Evolutionary conservation across 2,888 invertebrate genomes (phyloP).

Genomic region (Microctonus brassicae): DNA sequence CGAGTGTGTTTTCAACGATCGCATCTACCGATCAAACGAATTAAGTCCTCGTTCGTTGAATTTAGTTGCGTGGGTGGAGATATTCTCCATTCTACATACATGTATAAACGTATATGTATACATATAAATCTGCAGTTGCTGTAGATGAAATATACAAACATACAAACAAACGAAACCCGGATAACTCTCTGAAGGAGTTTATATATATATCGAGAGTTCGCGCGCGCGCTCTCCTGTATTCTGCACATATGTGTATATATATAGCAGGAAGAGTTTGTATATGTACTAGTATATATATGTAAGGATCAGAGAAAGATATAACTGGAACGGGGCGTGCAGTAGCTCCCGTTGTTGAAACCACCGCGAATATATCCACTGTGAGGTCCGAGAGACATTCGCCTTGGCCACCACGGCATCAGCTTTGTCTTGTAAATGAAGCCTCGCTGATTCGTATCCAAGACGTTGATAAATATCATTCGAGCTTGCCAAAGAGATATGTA

Average conservation of each 20-base stretch:
- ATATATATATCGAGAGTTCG: constrained; percentile 9
- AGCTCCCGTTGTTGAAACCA: constrained; percentile 26
- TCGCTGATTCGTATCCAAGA: constrained; percentile 67
- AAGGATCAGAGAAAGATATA: constrained; percentile 7
- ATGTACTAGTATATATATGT: constrained; percentile 21
- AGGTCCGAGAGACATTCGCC: constrained; percentile 32
- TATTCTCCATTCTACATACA: no score
- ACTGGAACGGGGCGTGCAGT: constrained; percentile 27
- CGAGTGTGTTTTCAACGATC: constrained; percentile 46
- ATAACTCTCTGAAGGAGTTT: constrained; percentile 36
- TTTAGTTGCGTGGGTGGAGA: constrained; percentile 59
- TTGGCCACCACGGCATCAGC: constrained; percentile 50
- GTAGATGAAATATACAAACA: no score
- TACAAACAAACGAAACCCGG: no score
- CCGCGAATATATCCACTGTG: constrained; percentile 32
- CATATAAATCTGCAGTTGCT: constrained; percentile 36
- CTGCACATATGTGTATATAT: no score
- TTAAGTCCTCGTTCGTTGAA: constrained; percentile 52
- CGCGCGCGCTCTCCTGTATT: no score
- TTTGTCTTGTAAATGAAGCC: constrained; percentile 70
- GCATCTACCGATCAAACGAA: constrained; percentile 57
- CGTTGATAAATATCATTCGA: constrained; percentile 68
- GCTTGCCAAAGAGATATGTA: constrained; percentile 38
- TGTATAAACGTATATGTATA: constrained; percentile 15
- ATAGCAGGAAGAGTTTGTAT: not conserved